Evolutionary conservation across 2,888 invertebrate genomes (phyloP).

Genomic region (Phyllotreta striolata): DNA sequence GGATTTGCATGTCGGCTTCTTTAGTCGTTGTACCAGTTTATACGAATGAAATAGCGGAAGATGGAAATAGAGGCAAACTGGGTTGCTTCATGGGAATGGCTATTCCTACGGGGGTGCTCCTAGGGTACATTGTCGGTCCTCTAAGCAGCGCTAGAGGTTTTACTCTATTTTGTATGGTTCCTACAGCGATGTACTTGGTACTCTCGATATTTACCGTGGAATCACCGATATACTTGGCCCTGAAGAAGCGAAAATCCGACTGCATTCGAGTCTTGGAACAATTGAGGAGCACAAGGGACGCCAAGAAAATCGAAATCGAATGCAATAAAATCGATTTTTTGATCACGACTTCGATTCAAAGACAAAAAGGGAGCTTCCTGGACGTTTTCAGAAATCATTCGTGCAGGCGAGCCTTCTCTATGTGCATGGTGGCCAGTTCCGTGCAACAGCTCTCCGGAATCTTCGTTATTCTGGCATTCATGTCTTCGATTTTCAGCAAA

Average conservation of each 20-base stretch:
- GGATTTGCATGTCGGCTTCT: neutral
- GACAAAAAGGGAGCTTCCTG: constrained; percentile 11
- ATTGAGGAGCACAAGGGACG: constrained; percentile 28
- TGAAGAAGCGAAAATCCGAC: constrained; percentile 64
- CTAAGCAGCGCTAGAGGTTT: constrained; percentile 34
- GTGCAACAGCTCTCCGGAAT: constrained; percentile 82
- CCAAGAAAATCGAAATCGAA: constrained; percentile 33
- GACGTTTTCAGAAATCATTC: constrained; percentile 26
- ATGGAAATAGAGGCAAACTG: neutral
- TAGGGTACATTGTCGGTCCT: constrained; percentile 40
- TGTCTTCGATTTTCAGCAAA: constrained; percentile 72
- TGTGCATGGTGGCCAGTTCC: constrained; percentile 78
- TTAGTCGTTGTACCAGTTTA: neutral
- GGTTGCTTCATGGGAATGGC: constrained; percentile 20
- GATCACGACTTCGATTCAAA: constrained; percentile 22
- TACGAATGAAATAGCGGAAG: neutral
- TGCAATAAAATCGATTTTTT: constrained; percentile 30
- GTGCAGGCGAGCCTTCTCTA: constrained; percentile 66
- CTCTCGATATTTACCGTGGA: constrained; percentile 37
- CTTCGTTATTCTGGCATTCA: constrained; percentile 80
- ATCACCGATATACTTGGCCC: constrained; percentile 40
- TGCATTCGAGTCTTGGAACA: constrained; percentile 65
- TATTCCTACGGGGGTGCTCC: constrained; percentile 36
- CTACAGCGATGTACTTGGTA: constrained; percentile 34
- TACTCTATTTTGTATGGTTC: constrained; percentile 35